A percentile compares a stretch with the other conserved stretches of the same genome.
These are phyloP conservation scores for Vulpes vulpes DNA, from an alignment of 2,113 vertebrate genomes.

Conservation along the genomic window DNA sequence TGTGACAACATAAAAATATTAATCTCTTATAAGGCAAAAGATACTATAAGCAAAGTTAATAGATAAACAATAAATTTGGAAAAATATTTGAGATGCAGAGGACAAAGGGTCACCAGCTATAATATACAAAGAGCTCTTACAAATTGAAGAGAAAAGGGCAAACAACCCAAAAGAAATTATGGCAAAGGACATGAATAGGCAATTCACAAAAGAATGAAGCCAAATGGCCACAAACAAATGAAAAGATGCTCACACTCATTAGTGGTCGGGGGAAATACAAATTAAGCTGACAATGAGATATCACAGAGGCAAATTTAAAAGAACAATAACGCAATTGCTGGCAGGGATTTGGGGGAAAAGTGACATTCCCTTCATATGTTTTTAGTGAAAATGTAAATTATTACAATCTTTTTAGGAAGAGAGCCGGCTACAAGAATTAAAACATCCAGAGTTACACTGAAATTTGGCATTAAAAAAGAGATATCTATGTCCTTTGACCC, in stretches of 20 bases:
- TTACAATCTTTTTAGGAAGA: background rate
- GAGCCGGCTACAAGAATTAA: background rate
- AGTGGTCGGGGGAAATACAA: slow-evolving; percentile 69
- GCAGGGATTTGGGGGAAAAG: background rate
- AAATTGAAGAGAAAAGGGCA: slow-evolving; percentile 73
- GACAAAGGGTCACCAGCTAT: slow-evolving; percentile 49
- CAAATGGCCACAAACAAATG: slow-evolving; percentile 63
- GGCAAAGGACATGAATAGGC: slow-evolving; percentile 72
- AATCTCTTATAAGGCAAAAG: background rate
- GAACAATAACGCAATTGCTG: slow-evolving; percentile 27
- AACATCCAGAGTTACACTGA: background rate
- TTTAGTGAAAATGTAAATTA: background rate
- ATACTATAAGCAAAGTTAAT: background rate
- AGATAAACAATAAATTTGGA: background rate
- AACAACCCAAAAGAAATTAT: slow-evolving; percentile 70
- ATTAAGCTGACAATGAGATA: slow-evolving; percentile 58
- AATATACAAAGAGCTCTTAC: slow-evolving; percentile 73
- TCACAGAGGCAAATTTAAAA: slow-evolving; percentile 7
- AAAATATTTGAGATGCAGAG: background rate
- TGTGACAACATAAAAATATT: background rate
- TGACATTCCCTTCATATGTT: background rate
- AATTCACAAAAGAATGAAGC: slow-evolving; percentile 72
- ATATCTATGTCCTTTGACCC: background rate
- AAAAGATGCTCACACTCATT: slow-evolving; percentile 68
- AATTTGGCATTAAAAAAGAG: background rate